Conservation (phyloP, 2,888 invertebrate genomes). For the Oligia latruncula region DNA sequence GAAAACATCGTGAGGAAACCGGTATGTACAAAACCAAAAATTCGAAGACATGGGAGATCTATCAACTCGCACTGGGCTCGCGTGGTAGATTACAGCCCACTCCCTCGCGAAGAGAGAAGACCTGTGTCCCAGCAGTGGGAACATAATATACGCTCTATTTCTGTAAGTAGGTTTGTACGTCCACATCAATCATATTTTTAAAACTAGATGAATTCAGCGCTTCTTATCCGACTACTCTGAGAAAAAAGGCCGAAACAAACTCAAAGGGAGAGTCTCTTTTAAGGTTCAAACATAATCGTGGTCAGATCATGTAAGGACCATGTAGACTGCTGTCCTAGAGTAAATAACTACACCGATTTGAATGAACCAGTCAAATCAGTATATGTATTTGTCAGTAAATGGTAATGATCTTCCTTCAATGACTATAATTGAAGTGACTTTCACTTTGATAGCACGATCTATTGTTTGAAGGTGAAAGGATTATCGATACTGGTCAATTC, state of each 20-base stretch:
- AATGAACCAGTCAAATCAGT: neutral
- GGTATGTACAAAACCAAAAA: neutral
- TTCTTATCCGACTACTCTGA: neutral
- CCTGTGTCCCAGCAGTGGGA: neutral
- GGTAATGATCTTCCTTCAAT: slow-evolving; percentile 28
- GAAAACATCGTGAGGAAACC: neutral
- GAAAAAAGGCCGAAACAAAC: neutral
- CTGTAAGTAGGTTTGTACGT: neutral
- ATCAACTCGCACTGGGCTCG: neutral
- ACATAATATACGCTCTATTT: neutral
- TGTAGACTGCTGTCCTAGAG: neutral
- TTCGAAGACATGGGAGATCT: neutral
- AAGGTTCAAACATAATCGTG: neutral
- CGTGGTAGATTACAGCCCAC: neutral
- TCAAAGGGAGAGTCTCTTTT: neutral
- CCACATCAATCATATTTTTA: neutral
- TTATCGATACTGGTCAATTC: slow-evolving; percentile 55
- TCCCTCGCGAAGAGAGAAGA: neutral
- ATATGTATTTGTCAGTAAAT: neutral
- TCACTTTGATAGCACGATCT: slow-evolving; percentile 47
- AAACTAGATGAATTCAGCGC: neutral
- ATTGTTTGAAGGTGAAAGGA: slow-evolving; percentile 64
- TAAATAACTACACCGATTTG: neutral
- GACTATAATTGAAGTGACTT: slow-evolving; percentile 51
- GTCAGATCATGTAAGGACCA: neutral